Percentiles rank a stretch among this genome's conserved stretches.
Conservation (phyloP, 2,888 invertebrate genomes). For the Drosophila buzzatii region DNA sequence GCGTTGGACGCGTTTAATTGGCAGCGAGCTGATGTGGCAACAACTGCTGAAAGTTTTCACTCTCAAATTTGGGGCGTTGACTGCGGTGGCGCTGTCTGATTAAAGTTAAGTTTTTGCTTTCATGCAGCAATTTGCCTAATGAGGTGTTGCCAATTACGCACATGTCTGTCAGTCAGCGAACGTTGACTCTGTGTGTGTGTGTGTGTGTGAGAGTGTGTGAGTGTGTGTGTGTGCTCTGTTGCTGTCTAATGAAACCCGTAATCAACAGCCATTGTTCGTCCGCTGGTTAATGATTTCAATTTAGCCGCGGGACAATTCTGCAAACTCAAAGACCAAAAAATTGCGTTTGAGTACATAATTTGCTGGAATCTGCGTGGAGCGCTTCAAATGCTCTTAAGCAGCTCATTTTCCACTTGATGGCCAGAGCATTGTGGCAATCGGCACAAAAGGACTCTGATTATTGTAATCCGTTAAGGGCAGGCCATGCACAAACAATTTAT, state of each 20-base stretch:
- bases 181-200: background rate
- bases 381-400: constrained; percentile 1
- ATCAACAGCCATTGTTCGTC: constrained; percentile 65
- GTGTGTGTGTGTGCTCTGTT: constrained; percentile 29
- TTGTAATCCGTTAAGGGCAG: constrained; percentile 70
- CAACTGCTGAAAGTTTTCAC: constrained; percentile 52
- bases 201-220: background rate
- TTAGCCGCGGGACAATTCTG: constrained; percentile 34
- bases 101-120: constrained; percentile 58
- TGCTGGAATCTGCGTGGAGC: constrained; percentile 32
- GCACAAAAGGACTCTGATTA: constrained; percentile 64
- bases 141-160: constrained; percentile 70
- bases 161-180: constrained; percentile 6
- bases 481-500: constrained; percentile 67
- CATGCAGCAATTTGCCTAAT: constrained; percentile 55
- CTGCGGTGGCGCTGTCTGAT: constrained; percentile 49
- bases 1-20: constrained; percentile 69
- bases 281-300: constrained; percentile 56
- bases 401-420: constrained; percentile 25
- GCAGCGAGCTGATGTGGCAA: constrained; percentile 39
- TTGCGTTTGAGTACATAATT: constrained; percentile 43
- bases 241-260: constrained; percentile 49
- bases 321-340: constrained; percentile 19
- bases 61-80: constrained; percentile 29
- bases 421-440: constrained; percentile 25